Evolutionary conservation across 2,113 vertebrate genomes (phyloP), one percentile per base, ranked within the genome.

Genomic region (Istiophorus platypterus): DNA sequence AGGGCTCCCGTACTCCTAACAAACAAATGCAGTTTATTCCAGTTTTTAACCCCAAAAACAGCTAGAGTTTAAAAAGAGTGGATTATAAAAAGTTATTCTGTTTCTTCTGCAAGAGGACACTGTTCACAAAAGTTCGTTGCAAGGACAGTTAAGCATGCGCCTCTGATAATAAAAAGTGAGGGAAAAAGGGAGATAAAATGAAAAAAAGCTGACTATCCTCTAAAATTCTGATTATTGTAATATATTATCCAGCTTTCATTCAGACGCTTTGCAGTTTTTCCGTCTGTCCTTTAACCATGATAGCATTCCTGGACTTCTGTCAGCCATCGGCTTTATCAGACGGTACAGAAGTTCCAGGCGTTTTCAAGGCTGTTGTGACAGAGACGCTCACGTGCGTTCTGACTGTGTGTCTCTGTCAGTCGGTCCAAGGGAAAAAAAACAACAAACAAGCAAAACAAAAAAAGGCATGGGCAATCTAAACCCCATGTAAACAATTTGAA

Each of bases 21-120:
- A 39, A 39, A 39, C 37, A 39, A 34, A 6, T 34, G 31, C 31
- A 6, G 6, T 34, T 34, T 34, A 34, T 39, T 7, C 10, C 37
- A 39, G 10, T 39, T 39, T 39, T 39, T 39, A 39, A n/a, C n/a
- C n/a, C 6, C 31, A 34, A 34, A 34, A 34, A 34, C 31, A 34
- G 3, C 31, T 6, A 6, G 31, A 4, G 6, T 34, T 34, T 10
- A 39, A 39, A 39, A 10, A 10, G 9, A 49, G 1, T 20, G 20
- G 47, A 49, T n/a, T 20, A 49, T 7, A 20, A 52, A 9, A 17
- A 45, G 37, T 45, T 13, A 14, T 47, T 47, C 41, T 49, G 27
- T 13, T 49, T 59, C 15, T 49, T 47, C 49, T 75, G 72, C 31
- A 64, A 54, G 58, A 39, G n/a, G 9, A 62, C 42, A 47, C 31